These are phyloP conservation scores for Pyrochroa serraticornis DNA, from an alignment of 2,888 invertebrate genomes.

Conservation along the genomic window DNA sequence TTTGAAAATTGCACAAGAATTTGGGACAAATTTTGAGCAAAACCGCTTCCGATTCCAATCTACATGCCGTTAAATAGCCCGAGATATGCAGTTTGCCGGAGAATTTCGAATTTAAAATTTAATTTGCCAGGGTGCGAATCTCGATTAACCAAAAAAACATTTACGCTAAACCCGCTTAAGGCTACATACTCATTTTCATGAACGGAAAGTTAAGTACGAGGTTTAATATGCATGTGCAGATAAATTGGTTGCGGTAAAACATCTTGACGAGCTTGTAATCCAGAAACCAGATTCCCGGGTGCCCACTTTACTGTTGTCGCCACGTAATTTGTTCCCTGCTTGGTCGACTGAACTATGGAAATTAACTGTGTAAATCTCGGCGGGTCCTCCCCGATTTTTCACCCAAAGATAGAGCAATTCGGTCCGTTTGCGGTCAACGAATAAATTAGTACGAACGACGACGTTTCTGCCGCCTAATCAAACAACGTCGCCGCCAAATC, in stretches of 20 bases:
- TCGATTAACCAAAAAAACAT: too few relatives aligned
- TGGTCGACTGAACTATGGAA: constrained; percentile 47
- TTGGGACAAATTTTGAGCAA: too few relatives aligned
- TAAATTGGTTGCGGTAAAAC: constrained; percentile 35
- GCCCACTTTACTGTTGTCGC: constrained; percentile 45
- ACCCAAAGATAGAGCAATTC: constrained; percentile 35
- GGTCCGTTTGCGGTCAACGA: constrained; percentile 32
- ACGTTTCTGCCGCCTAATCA: constrained; percentile 36
- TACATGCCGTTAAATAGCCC: too few relatives aligned
- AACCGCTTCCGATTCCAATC: too few relatives aligned
- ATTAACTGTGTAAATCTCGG: constrained; percentile 50
- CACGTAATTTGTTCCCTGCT: constrained; percentile 46
- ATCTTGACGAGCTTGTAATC: constrained; percentile 41
- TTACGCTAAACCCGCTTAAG: too few relatives aligned
- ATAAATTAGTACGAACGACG: constrained; percentile 39
- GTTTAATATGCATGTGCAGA: constrained; percentile 32
- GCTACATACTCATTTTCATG: too few relatives aligned
- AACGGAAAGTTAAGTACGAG: constrained; percentile 11
- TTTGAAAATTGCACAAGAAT: too few relatives aligned
- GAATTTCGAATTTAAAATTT: too few relatives aligned
- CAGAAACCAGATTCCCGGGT: constrained; percentile 40
- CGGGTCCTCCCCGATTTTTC: constrained; percentile 45
- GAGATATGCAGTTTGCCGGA: too few relatives aligned
- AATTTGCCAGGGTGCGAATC: too few relatives aligned
- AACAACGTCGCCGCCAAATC: constrained; percentile 23